Base-by-base conservation (phyloP, 2,113 vertebrate genomes). In the Gavialis gangeticus region DNA sequence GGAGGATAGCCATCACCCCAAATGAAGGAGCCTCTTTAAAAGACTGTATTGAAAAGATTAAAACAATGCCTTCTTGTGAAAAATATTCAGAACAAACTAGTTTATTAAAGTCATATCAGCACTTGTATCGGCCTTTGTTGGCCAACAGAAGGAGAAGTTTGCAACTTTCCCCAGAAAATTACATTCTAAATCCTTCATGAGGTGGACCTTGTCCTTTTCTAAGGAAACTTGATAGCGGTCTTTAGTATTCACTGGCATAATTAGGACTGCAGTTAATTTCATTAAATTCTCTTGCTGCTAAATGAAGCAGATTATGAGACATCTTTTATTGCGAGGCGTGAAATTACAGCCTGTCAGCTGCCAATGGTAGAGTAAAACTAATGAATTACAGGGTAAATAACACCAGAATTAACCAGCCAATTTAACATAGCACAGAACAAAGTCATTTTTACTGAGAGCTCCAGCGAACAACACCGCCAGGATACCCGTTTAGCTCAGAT, bases 221-320 rank as follows among this genome's bases (percentile, higher is more conserved):
- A 98, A 98, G 98, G 98, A 98, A 98, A 98, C 98, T 98, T 98
- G 98, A 99, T 98, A 98, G 98, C 98, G 95, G 98, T 99, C 99
- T 99, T 99, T 99, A 99, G 99, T 99, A 99, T 99, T 99, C 99
- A 99, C 98, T 98, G 98, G 99, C 99, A 98, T 99, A 99, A 99
- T 99, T 99, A 99, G 99, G 98, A 98, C 98, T 97, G 99, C 99
- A 98, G 98, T 99, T 99, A 99, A 99, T 99, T 99, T 99, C 99
- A 99, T 99, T 99, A 99, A 99, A 99, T 99, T 99, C 99, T 99
- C 98, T 99, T 98, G 98, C 99, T 99, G 99, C 99, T 99, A 99
- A 99, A 99, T 99, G 99, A 99, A 99, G 99, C 99, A 99, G 99
- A 99, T 99, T 99, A 99, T 99, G 99, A 99, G 99, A 99, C 99